A percentile compares a stretch with the other conserved stretches of the same genome.
Evolutionary conservation across 2,797 vertebrate species (phyloP).

Genomic region (Orientallactaga sibirica): DNA sequence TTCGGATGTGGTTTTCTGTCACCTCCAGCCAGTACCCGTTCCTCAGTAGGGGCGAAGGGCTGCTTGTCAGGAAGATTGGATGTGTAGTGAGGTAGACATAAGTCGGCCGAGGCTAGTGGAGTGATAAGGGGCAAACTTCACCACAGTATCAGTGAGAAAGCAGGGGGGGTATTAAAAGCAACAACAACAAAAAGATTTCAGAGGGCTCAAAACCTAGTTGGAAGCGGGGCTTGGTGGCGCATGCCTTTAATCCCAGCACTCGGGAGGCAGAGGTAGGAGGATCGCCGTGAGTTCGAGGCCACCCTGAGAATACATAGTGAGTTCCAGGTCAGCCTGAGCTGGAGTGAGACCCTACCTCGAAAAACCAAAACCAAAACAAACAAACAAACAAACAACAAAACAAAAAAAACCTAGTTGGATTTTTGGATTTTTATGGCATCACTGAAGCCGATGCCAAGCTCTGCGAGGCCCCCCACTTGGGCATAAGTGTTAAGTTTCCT

Average conservation of each 20-base stretch:
- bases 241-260: no score
- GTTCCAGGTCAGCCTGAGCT: no score
- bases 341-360: no score
- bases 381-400: no score
- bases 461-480: not conserved
- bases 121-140: not conserved
- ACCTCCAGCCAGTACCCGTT: not conserved
- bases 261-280: no score
- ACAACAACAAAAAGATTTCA: not conserved
- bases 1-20: not conserved
- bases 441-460: not conserved
- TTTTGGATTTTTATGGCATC: not conserved
- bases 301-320: no score
- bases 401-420: no score
- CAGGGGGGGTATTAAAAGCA: not conserved
- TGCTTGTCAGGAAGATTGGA: conserved; percentile 44
- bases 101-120: not conserved
- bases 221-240: no score
- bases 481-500: not conserved
- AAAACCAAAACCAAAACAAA: no score
- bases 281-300: no score
- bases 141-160: not conserved
- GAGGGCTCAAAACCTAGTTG: no score
- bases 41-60: not conserved
- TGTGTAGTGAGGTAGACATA: not conserved